Conservation (phyloP, 2,888 invertebrate genomes). For the Napeogenes sylphis region DNA sequence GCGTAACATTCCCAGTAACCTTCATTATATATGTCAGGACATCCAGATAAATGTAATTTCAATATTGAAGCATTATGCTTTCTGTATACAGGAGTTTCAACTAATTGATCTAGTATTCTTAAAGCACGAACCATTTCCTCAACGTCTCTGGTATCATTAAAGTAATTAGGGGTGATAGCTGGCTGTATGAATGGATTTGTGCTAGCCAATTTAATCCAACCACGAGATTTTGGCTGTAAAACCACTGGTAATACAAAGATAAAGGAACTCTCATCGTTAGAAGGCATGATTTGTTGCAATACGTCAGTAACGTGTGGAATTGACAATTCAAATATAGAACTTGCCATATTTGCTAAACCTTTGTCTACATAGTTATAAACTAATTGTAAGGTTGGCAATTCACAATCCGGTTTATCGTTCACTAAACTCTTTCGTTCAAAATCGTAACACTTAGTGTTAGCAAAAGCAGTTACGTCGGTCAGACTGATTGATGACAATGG, state of each 20-base stretch:
- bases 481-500: conserved; percentile 50
- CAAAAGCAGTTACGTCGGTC: conserved; percentile 45
- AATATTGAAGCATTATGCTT: conserved; percentile 40
- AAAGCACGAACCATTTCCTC: conserved; percentile 44
- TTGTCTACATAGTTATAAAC: conserved; percentile 45
- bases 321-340: conserved; percentile 30
- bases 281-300: conserved; percentile 38
- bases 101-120: conserved; percentile 43
- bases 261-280: conserved; percentile 39
- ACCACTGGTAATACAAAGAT: conserved; percentile 43
- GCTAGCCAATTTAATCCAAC: conserved; percentile 45
- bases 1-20: conserved; percentile 56
- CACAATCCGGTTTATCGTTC: conserved; percentile 41
- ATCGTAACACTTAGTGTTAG: conserved; percentile 53
- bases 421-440: conserved; percentile 33
- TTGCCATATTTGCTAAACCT: conserved; percentile 31
- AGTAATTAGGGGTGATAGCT: conserved; percentile 48
- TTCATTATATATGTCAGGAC: conserved; percentile 34
- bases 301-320: conserved; percentile 36
- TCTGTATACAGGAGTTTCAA: conserved; percentile 33
- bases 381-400: conserved; percentile 47
- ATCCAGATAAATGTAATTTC: conserved; percentile 39
- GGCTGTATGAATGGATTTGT: conserved; percentile 41
- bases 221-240: conserved; percentile 46
- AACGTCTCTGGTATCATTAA: conserved; percentile 45